Percentiles rank a stretch among this genome's conserved stretches.
phyloP scores from a whole-genome alignment of 2,113 vertebrate species.

The Cavia porcellus region DNA sequence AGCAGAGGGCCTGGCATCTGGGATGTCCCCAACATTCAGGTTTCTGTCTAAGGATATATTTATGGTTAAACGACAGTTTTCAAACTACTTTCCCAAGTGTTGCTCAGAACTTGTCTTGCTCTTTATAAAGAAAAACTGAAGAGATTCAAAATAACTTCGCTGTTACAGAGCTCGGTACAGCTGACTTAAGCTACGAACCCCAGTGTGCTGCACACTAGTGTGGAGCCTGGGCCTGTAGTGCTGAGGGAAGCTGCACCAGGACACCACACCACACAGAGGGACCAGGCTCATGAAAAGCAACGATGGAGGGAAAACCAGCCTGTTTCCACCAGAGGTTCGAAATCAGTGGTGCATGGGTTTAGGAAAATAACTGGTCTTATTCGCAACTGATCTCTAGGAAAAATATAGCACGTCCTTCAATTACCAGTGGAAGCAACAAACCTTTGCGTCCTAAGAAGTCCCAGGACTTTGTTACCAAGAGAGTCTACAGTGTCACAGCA shows the following conservation, averaged over 20 bases:
- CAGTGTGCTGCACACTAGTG: background rate
- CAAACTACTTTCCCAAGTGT: background rate
- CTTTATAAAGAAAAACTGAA: background rate
- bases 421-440: background rate
- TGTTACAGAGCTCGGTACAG: background rate
- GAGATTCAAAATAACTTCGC: background rate
- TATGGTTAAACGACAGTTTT: background rate
- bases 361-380: background rate
- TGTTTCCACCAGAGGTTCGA: background rate
- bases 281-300: background rate
- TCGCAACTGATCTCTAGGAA: background rate
- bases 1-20: background rate
- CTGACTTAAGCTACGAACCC: background rate
- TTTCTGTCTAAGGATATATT: constrained; percentile 2
- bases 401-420: background rate
- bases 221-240: background rate
- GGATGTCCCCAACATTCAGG: background rate
- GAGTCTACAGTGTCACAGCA: background rate
- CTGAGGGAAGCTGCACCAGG: background rate
- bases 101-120: background rate
- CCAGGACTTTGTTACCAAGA: background rate
- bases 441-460: background rate
- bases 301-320: background rate
- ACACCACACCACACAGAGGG: background rate
- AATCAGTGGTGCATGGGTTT: background rate